Evolutionary conservation across 2,888 invertebrate species (phyloP), one percentile per base, ranked within the genome.

Genomic region (Herminia tarsipennalis): DNA sequence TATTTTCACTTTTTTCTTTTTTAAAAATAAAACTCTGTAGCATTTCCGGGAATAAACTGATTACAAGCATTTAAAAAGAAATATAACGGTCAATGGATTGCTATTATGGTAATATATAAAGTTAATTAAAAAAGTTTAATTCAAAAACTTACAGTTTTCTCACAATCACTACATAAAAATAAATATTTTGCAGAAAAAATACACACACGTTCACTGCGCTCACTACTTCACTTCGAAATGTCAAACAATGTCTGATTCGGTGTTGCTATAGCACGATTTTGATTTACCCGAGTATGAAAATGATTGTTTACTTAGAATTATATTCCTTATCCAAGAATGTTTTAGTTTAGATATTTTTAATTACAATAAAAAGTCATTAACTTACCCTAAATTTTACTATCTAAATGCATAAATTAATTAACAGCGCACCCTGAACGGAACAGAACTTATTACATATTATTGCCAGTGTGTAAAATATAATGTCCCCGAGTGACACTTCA

Each of bases 131-230:
- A 55, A 69, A 56, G 69, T 86, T 86, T 86, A 75, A 68, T 73
- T 87, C 73, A 88, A 78, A 78, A 81, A 89, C 88, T 89, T 84
- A 88, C 88, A 64, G 60, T 74, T 78, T 78, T 60, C 71, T 73
- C 70, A 66, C 62, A 77, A 75, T 75, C 86, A 88, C 86, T 75
- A 83, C 86, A 83, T 88, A 85, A 85, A 87, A 88, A 75, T 81
- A 78, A 76, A 74, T 73, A 71, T 75, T 73, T 70, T 56, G 28
- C 58, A 62, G 54, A 63, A 70, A 72, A 80, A 83, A 71, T 70
- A 79, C 84, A 88, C 83, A 80, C 87, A 88, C 90, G 89, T 86
- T 84, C 88, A 88, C 88, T 81, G 46, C 62, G 70, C 66, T 71
- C 83, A 86, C 87, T 60, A 86, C 78, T 85, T 66, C 74, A 86